Evolutionary conservation across 2,888 invertebrate genomes (phyloP).

Genomic region (Caenorhabditis japonica): DNA sequence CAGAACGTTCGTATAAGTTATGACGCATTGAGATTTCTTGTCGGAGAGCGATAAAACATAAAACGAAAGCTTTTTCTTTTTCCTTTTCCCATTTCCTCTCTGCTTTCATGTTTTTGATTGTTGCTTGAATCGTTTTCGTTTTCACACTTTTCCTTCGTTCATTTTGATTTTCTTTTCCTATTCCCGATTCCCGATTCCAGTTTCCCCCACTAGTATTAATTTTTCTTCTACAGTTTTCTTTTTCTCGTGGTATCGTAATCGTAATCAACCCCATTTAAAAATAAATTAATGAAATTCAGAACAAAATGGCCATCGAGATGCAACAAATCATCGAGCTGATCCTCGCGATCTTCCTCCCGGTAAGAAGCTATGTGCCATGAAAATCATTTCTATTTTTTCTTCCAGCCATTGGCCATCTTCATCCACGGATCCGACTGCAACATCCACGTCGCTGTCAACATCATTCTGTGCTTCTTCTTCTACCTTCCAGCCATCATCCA

Average conservation of each 20-base stretch:
- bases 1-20: constrained; percentile 32
- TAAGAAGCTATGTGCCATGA: constrained; percentile 35
- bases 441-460: constrained; percentile 71
- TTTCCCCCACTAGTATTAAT: no score
- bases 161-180: no score
- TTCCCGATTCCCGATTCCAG: no score
- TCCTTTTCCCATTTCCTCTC: not conserved
- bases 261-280: not conserved
- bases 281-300: constrained; percentile 6
- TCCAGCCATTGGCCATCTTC: constrained; percentile 73
- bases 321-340: constrained; percentile 75
- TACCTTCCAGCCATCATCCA: constrained; percentile 70
- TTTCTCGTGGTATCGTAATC: not conserved
- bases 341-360: constrained; percentile 74
- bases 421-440: constrained; percentile 73
- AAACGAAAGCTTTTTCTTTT: constrained; percentile 9
- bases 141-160: not conserved
- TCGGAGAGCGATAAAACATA: constrained; percentile 28
- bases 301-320: constrained; percentile 68
- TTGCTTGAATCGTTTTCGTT: not conserved
- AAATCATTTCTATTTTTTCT: not conserved
- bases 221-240: constrained; percentile 1
- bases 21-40: constrained; percentile 31
- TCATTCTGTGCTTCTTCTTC: constrained; percentile 73
- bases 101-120: not conserved